Base-by-base conservation (phyloP, 2,888 invertebrate genomes). In the Achlya flavicornis region DNA sequence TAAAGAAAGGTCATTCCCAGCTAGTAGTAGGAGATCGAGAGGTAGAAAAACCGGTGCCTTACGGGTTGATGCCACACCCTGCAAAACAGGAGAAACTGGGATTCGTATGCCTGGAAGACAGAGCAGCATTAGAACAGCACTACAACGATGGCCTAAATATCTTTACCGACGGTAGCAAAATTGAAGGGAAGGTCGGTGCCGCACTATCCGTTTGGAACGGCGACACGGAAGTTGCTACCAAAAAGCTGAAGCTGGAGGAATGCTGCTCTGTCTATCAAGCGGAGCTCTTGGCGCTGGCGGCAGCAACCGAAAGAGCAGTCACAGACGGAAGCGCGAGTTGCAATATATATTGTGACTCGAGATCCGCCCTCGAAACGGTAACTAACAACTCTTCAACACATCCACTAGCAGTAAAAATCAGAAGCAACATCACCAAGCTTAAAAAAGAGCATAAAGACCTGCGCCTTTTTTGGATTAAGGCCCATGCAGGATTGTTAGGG, bases 151-250 rank as follows among this genome's bases (percentile, higher is more conserved):
- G 48, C 38, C 38, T 53, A n/a, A 43, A 63, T 4, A 61, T 72
- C 2, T 74, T 63, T 32, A 72, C 70, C 0, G 72, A 74, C 46
- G 71, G 71, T 5, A 72, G 72, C 19, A 73, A 74, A 57, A 64
- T 69, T 1, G 67, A 67, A 4, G 67, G 64, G 1, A 69, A 64
- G 58, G 71, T 71, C 0, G 74, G 70, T 11, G 71, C 70, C 0
- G 72, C 71, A 12, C 38, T 68, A 0, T 62, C 72, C 1, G 63
- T 63, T 58, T 72, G 67, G 68, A 48, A 65, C 16, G 62, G 4
- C 66, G 64, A 0, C 16, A 8, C 7, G 72, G 72, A 46, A 41
- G 0, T 59, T 70, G 16, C 63, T 66, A 19, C 46, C 58, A 0
- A 10, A 41, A 41, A 41, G 57, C 10, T 26, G 26, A 26, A 26